A percentile compares a stretch with the other conserved stretches of the same genome.
Conservation (phyloP, 2,888 invertebrate genomes). For the Hypolimnas misippus region DNA sequence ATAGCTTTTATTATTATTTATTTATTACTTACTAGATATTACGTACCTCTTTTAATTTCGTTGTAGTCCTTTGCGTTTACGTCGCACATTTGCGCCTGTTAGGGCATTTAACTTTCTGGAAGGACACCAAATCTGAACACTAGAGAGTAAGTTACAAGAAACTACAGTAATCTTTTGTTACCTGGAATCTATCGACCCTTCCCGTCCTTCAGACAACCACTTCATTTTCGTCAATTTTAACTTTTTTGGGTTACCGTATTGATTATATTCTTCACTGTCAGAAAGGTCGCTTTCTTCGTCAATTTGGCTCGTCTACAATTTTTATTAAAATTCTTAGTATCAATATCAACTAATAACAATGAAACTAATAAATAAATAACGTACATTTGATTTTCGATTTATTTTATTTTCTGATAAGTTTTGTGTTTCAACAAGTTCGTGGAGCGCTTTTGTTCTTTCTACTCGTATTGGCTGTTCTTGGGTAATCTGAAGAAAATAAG, state of each 20-base stretch:
- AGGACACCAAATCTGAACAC: constrained; percentile 52
- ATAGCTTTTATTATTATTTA: no score
- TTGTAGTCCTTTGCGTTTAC: constrained; percentile 43
- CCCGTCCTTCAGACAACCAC: constrained; percentile 68
- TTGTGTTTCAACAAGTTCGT: constrained; percentile 61
- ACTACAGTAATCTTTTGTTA: constrained; percentile 55
- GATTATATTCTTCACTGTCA: constrained; percentile 24
- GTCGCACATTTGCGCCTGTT: constrained; percentile 66
- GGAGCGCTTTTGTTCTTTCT: constrained; percentile 68
- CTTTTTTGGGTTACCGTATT: constrained; percentile 56
- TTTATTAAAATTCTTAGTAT: not conserved
- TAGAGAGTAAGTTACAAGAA: constrained; percentile 1
- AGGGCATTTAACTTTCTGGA: constrained; percentile 72
- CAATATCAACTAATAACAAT: not conserved
- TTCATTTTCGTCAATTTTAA: constrained; percentile 73
- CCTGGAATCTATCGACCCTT: constrained; percentile 66
- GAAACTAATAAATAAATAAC: not conserved
- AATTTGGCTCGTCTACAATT: constrained; percentile 11
- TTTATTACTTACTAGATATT: not conserved
- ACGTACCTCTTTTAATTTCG: constrained; percentile 1
- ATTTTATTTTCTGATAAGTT: constrained; percentile 44
- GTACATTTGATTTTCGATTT: constrained; percentile 16
- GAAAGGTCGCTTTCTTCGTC: constrained; percentile 25
- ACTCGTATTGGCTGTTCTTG: constrained; percentile 61
- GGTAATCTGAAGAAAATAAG: constrained; percentile 46